Evolutionary conservation across 2,888 invertebrate genomes (phyloP).

Genomic region (Chymomyza amoena): DNA sequence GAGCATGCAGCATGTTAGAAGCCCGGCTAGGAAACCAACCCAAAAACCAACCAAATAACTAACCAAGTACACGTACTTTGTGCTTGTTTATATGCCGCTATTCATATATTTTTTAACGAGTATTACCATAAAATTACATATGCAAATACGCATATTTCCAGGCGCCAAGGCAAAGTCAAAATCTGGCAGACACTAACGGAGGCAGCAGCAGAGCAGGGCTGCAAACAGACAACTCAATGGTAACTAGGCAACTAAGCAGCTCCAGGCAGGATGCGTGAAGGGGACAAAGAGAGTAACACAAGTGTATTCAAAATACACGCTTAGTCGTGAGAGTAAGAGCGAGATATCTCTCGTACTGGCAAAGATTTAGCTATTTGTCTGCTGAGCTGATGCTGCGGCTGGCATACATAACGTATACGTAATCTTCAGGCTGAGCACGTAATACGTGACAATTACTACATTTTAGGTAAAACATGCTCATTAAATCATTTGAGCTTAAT

Average conservation of each 20-base stretch:
- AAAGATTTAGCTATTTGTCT: conserved; percentile 69
- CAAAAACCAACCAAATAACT: conserved; percentile 29
- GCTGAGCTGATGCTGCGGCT: conserved; percentile 14
- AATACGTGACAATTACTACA: conserved; percentile 73
- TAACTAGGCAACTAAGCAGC: conserved; percentile 17
- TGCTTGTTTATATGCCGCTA: conserved; percentile 45
- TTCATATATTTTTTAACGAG: conserved; percentile 64
- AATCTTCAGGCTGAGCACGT: conserved; percentile 67
- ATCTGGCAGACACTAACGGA: conserved; percentile 1
- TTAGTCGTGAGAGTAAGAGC: neutral
- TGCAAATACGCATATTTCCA: conserved; percentile 66
- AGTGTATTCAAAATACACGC: neutral
- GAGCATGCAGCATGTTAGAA: neutral
- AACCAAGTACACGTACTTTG: conserved; percentile 40
- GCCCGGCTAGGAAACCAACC: neutral
- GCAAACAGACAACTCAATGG: conserved; percentile 25
- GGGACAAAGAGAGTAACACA: neutral
- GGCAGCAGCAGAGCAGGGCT: conserved; percentile 14
- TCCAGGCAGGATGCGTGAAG: neutral
- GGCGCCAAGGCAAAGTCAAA: neutral
- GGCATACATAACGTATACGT: conserved; percentile 29
- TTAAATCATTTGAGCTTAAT: conserved; percentile 71
- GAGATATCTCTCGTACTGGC: neutral
- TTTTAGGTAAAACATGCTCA: conserved; percentile 71
- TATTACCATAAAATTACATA: conserved; percentile 71